Percentiles rank a stretch among this genome's conserved stretches.
These are phyloP conservation scores for Aricia agestis DNA, from an alignment of 1,140 invertebrate genomes.

Conservation along the genomic window DNA sequence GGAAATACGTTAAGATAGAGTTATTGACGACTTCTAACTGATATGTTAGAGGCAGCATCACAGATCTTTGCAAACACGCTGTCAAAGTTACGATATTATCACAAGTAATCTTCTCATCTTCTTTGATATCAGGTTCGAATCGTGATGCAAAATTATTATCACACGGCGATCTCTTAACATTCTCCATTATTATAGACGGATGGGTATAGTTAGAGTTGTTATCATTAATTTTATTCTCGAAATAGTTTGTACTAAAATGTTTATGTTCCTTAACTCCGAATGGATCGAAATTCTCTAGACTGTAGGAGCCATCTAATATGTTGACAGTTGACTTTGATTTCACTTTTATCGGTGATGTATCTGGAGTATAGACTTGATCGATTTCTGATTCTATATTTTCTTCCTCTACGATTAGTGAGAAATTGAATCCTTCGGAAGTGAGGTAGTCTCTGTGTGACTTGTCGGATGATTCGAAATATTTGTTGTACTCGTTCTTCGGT, in stretches of 20 bases:
- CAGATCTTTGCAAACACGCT: constrained; percentile 80
- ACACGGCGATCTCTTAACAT: constrained; percentile 62
- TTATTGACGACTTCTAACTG: constrained; percentile 83
- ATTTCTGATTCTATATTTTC: constrained; percentile 41
- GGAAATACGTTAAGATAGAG: constrained; percentile 82
- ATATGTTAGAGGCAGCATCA: constrained; percentile 80
- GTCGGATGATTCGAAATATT: constrained; percentile 42
- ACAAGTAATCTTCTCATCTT: constrained; percentile 50
- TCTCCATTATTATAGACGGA: constrained; percentile 57
- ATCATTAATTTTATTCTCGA: constrained; percentile 48
- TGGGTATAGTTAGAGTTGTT: constrained; percentile 59
- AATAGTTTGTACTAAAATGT: constrained; percentile 48
- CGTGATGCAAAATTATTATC: constrained; percentile 60
- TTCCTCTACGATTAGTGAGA: constrained; percentile 63
- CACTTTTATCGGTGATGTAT: constrained; percentile 49
- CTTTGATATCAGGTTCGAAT: constrained; percentile 32
- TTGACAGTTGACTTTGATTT: constrained; percentile 50
- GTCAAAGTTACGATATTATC: constrained; percentile 77
- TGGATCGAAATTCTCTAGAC: constrained; percentile 65
- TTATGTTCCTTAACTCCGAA: constrained; percentile 60
- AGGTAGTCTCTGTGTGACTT: constrained; percentile 51
- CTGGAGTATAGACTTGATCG: constrained; percentile 37
- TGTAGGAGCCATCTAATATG: constrained; percentile 59
- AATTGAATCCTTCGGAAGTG: constrained; percentile 62
- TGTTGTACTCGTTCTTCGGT: constrained; percentile 44